Evolutionary conservation across 2,797 vertebrate genomes (phyloP), one percentile per base, ranked within the genome.

Genomic region (Epinephelus coioides): DNA sequence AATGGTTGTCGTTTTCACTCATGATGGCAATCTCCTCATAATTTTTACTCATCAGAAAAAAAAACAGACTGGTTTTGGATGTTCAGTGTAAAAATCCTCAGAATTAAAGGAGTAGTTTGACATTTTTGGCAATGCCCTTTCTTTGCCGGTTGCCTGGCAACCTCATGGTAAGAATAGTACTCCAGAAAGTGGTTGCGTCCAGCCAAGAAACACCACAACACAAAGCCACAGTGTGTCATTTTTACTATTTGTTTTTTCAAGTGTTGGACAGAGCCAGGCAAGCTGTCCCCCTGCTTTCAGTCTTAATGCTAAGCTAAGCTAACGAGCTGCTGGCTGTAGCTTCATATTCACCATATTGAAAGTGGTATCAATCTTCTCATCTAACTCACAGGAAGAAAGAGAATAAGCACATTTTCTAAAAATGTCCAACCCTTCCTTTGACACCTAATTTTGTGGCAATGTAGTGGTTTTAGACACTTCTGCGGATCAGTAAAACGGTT

Each of bases 61-160:
- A 79, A 53, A 76, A 11, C 23, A 27, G 43, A 40, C 38, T 49
- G 53, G 51, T 57, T 43, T 34, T 47, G 18, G 67, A 50, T 49
- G 50, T 49, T 68, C 18, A 47, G 14, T 40, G 23, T 11, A 15
- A 43, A 60, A 55, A 47, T 51, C 13, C 19, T 30, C 21, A 47
- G 51, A 81, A 30, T 65, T 53, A 65, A 70, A 74, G 30, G 53
- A 47, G 44, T 25, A 49, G 44, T 50, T 27, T 50, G 44, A 49
- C 25, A 66, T 25, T 49, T 74, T 57, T 11, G 44, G 1, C 23
- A 43, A 60, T 59, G 21, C 0, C 9, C 12, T 74, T 64, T 0
- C 3, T 73, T 66, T 3, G 0, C 18, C 7, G 40, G 56, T 76
- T 77, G 40, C 50, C 50, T 54, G 40, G 49, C 19, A 68, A 62